Evolutionary conservation across 2,888 invertebrate genomes (phyloP).

Genomic region (Drosophila mayaguana): DNA sequence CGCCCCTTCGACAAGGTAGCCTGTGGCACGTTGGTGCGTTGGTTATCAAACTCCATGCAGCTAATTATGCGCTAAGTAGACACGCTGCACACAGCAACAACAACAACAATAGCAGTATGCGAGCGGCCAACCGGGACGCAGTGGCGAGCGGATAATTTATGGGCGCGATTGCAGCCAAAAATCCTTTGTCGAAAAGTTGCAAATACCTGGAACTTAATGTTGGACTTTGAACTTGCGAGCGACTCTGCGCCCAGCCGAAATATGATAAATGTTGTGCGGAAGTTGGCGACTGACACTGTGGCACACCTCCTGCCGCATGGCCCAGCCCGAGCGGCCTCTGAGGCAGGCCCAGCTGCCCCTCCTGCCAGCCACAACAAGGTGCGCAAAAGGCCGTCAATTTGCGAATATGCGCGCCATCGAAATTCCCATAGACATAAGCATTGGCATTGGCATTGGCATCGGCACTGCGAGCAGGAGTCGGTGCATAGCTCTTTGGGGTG

Average conservation of each 20-base stretch:
- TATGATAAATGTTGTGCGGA: conserved; percentile 78
- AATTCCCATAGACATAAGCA: conserved; percentile 51
- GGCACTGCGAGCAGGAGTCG: conserved; percentile 30
- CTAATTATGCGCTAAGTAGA: conserved; percentile 81
- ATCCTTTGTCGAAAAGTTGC: conserved; percentile 81
- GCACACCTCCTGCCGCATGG: conserved; percentile 19
- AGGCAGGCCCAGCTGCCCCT: background rate
- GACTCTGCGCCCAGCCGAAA: conserved; percentile 50
- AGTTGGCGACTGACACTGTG: conserved; percentile 52
- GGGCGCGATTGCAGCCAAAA: conserved; percentile 79
- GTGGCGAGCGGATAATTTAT: conserved; percentile 65
- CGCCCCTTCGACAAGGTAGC: background rate
- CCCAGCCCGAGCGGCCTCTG: no score
- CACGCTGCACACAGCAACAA: conserved; percentile 41
- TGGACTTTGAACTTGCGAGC: conserved; percentile 76
- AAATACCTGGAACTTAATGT: conserved; percentile 80
- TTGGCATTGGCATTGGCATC: conserved; percentile 34
- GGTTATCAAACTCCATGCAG: conserved; percentile 70
- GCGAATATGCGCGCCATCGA: conserved; percentile 73
- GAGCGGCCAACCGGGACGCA: conserved; percentile 1
- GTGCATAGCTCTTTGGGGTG: conserved; percentile 39
- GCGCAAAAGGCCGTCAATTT: conserved; percentile 58
- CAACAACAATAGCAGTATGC: conserved; percentile 14
- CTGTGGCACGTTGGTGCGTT: conserved; percentile 24
- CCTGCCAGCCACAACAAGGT: conserved; percentile 23